Evolutionary conservation across 2,888 invertebrate genomes (phyloP).

Genomic region (Athalia cordata): DNA sequence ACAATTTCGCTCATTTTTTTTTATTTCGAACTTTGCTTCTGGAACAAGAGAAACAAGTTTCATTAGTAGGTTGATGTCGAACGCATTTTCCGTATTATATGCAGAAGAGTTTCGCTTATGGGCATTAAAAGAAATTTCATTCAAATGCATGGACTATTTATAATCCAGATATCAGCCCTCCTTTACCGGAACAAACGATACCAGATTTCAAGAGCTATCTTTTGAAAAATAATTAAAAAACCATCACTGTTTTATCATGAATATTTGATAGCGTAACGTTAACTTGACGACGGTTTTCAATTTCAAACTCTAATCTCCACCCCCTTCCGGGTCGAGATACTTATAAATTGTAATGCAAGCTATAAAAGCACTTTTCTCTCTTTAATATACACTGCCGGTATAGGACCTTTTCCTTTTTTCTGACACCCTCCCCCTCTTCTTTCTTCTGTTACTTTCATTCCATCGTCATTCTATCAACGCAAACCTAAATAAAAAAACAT

Average conservation of each 20-base stretch:
- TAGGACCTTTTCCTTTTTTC: neutral
- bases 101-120: no score
- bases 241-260: neutral
- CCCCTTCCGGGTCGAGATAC: neutral
- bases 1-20: no score
- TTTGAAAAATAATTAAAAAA: constrained; percentile 23
- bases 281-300: constrained; percentile 10
- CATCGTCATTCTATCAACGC: neutral
- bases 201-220: no score
- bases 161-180: no score
- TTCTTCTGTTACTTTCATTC: neutral
- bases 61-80: no score
- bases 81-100: no score
- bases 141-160: no score
- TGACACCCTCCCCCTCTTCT: neutral
- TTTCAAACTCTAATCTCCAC: constrained; percentile 3
- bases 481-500: neutral
- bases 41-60: no score
- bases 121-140: no score
- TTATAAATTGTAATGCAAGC: constrained; percentile 17
- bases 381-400: neutral
- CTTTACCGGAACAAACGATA: neutral
- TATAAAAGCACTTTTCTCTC: constrained; percentile 29
- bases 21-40: no score
- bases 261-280: constrained; percentile 15